A percentile compares a stretch with the other conserved stretches of the same genome.
These are phyloP conservation scores for Ferrisia virgata DNA, from an alignment of 2,888 invertebrate genomes.

Conservation along the genomic window DNA sequence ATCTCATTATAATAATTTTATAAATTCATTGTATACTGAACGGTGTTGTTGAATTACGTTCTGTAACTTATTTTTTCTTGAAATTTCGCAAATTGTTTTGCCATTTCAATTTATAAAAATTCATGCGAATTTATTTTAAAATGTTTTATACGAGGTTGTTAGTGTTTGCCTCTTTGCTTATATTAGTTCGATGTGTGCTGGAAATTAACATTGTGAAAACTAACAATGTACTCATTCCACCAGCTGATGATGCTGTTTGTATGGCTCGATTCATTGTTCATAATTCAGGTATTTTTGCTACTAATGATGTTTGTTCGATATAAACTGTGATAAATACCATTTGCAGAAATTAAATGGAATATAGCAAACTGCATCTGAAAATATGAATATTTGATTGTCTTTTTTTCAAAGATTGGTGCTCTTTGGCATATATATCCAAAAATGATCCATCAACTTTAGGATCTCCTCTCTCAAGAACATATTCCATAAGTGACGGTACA, in stretches of 20 bases:
- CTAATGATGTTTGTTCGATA: too few relatives aligned
- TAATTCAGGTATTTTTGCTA: conserved; percentile 63
- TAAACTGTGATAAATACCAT: too few relatives aligned
- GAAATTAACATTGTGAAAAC: not conserved
- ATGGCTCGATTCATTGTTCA: conserved; percentile 73
- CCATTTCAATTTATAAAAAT: not conserved
- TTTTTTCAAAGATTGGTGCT: conserved; percentile 77
- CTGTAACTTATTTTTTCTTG: not conserved
- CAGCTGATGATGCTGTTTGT: conserved; percentile 61
- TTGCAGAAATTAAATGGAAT: too few relatives aligned
- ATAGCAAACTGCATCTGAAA: too few relatives aligned
- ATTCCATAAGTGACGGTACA: conserved; percentile 70
- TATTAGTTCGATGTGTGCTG: not conserved
- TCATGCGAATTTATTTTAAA: not conserved
- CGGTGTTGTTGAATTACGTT: not conserved
- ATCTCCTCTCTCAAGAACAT: conserved; percentile 68
- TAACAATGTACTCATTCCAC: conserved; percentile 56
- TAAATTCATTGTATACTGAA: not conserved
- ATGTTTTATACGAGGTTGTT: not conserved
- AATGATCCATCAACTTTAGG: conserved; percentile 58
- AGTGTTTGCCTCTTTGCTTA: not conserved
- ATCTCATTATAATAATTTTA: not conserved
- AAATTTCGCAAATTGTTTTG: not conserved
- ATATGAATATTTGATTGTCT: too few relatives aligned
- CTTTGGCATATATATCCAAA: conserved; percentile 67